Conservation (phyloP, 2,888 invertebrate genomes). For the Odontocerum albicorne region DNA sequence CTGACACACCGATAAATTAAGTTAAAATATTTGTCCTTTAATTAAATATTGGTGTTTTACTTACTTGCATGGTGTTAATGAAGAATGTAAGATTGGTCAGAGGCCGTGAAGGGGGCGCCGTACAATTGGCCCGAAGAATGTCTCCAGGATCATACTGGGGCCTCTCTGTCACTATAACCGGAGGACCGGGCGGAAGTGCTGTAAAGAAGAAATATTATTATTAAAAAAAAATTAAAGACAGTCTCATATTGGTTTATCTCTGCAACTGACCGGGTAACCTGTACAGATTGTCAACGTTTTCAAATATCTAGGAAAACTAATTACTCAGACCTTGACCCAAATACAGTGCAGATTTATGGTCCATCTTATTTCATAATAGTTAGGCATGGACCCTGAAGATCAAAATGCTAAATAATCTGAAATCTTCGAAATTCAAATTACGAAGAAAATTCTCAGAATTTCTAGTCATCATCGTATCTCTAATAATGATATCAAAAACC, state of each 20-base stretch:
- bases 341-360: too few relatives aligned
- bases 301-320: neutral
- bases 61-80: constrained; percentile 72
- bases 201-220: neutral
- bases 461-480: too few relatives aligned
- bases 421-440: too few relatives aligned
- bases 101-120: constrained; percentile 69
- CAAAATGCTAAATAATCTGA: too few relatives aligned
- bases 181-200: constrained; percentile 53
- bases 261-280: neutral
- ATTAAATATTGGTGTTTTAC: too few relatives aligned
- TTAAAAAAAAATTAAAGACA: neutral
- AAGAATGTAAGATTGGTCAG: constrained; percentile 67
- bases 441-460: too few relatives aligned
- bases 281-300: neutral
- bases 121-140: constrained; percentile 70
- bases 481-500: too few relatives aligned
- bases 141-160: constrained; percentile 73
- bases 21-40: too few relatives aligned
- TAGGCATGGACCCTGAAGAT: too few relatives aligned
- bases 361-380: too few relatives aligned
- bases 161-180: constrained; percentile 66
- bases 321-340: neutral
- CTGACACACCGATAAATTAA: too few relatives aligned
- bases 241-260: neutral